Percentiles rank a stretch among this genome's conserved stretches.
Evolutionary conservation across 2,888 invertebrate genomes (phyloP).

Genomic region (Nemoura dubitans): DNA sequence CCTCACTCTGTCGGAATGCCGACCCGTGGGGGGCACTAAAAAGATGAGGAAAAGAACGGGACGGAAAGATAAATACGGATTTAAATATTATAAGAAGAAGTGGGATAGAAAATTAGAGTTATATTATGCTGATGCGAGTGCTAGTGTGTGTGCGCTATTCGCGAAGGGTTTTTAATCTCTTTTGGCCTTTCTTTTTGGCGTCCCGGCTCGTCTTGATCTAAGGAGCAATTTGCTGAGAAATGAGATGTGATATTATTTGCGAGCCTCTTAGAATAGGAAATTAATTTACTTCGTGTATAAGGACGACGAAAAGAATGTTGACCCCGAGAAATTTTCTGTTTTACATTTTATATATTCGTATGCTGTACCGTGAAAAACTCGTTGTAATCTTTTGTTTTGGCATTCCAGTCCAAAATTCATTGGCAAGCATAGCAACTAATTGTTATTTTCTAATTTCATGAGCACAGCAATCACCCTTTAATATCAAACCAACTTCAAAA

Average conservation of each 20-base stretch:
- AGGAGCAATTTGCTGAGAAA: neutral
- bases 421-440: neutral
- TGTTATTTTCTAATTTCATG: neutral
- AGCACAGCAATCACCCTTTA: neutral
- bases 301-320: no score
- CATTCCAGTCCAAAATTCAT: neutral
- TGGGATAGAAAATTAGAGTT: conserved; percentile 36
- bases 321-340: no score
- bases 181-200: conserved; percentile 13
- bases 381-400: neutral
- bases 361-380: neutral
- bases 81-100: conserved; percentile 39
- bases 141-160: neutral
- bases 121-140: neutral
- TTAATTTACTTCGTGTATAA: neutral
- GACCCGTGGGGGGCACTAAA: conserved; percentile 41
- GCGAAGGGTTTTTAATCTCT: conserved; percentile 35
- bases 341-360: no score
- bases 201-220: neutral
- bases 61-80: conserved; percentile 39
- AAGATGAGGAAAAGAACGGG: conserved; percentile 44
- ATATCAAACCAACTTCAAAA: neutral
- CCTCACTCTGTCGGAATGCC: conserved; percentile 47
- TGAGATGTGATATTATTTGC: conserved; percentile 1
- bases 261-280: neutral